Evolutionary conservation across 1,140 invertebrate genomes (phyloP).

Genomic region (Thalassaphorura encarpata): DNA sequence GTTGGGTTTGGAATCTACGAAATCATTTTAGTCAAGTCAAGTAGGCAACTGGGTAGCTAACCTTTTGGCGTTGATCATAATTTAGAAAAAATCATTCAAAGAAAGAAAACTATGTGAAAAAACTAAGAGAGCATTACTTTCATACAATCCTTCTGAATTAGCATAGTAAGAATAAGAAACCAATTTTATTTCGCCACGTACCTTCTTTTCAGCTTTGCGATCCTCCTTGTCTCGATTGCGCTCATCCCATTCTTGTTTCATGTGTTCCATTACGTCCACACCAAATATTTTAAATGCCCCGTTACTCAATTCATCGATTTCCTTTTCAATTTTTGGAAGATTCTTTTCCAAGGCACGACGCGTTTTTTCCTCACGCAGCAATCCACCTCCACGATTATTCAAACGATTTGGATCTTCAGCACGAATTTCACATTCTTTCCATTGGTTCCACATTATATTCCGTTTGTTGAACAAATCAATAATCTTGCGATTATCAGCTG

Average conservation of each 20-base stretch:
- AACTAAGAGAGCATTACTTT: too few relatives aligned
- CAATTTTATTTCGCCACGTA: too few relatives aligned
- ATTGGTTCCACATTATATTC: neutral
- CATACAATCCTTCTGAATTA: slow-evolving; percentile 11
- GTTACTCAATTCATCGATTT: neutral
- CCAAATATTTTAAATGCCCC: neutral
- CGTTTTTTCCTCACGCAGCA: slow-evolving; percentile 2
- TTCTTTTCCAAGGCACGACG: neutral
- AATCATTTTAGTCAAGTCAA: too few relatives aligned
- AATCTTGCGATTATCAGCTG: neutral
- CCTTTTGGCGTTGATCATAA: too few relatives aligned
- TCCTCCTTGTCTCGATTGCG: neutral
- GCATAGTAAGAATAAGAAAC: slow-evolving; percentile 31
- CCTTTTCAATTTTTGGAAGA: slow-evolving; percentile 7
- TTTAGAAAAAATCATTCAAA: too few relatives aligned
- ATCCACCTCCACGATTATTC: slow-evolving; percentile 1
- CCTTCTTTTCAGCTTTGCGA: neutral
- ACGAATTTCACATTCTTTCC: neutral
- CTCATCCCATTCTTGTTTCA: neutral
- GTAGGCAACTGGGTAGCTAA: too few relatives aligned
- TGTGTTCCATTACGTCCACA: neutral
- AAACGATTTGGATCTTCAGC: slow-evolving; percentile 7
- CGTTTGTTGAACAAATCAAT: neutral
- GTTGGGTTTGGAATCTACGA: too few relatives aligned
- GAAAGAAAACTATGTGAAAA: too few relatives aligned